Evolutionary conservation across 2,888 invertebrate species (phyloP).

Genomic region (Torymus auratus): DNA sequence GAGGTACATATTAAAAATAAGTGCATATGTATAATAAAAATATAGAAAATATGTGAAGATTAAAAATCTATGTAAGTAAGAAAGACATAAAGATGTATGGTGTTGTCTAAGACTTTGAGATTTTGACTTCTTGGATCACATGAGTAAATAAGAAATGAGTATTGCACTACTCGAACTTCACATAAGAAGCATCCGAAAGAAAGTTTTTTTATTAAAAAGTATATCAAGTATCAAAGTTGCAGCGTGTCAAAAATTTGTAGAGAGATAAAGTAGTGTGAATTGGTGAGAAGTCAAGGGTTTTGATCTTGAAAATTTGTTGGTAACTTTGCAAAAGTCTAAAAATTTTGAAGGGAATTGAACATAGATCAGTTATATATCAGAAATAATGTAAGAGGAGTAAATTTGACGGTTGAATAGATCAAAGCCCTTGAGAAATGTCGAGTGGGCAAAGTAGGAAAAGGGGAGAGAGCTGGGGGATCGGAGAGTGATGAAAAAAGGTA

Average conservation of each 20-base stretch:
- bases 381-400: background rate
- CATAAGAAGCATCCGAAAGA: slow-evolving; percentile 53
- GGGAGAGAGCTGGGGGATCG: background rate
- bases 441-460: too few relatives aligned
- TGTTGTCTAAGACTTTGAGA: slow-evolving; percentile 23
- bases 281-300: background rate
- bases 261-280: background rate
- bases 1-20: background rate
- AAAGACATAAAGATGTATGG: slow-evolving; percentile 7
- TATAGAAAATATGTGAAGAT: slow-evolving; percentile 9
- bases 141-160: slow-evolving; percentile 4
- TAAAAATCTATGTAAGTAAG: background rate
- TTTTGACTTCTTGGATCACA: background rate
- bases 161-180: slow-evolving; percentile 25
- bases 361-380: too few relatives aligned
- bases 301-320: background rate
- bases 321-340: too few relatives aligned
- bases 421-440: background rate
- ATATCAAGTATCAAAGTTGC: slow-evolving; percentile 13
- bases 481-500: background rate
- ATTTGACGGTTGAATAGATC: slow-evolving; percentile 2
- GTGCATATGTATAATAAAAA: slow-evolving; percentile 34
- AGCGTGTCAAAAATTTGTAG: background rate
- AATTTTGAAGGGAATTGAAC: too few relatives aligned
- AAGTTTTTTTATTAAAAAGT: slow-evolving; percentile 9